These are phyloP conservation scores for Misgurnus mizolepis DNA, from an alignment of 2,113 vertebrate species.

Conservation along the genomic window DNA sequence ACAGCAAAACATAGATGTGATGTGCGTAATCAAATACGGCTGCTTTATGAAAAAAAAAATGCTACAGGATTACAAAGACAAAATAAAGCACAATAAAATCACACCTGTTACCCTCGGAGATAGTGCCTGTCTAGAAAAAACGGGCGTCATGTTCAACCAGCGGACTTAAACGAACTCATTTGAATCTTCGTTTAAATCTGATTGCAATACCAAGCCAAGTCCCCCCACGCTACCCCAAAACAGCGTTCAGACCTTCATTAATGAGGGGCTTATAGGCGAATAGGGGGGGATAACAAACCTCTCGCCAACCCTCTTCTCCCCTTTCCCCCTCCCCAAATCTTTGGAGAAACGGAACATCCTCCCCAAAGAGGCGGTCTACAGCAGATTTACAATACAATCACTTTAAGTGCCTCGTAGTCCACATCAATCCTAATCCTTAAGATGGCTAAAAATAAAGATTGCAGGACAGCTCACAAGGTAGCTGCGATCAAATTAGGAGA, in stretches of 20 bases:
- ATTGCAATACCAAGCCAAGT: conserved; percentile 53
- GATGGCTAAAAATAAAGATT: conserved; percentile 99
- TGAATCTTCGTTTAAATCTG: conserved; percentile 68
- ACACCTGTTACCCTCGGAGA: conserved; percentile 77
- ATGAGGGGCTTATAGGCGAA: conserved; percentile 78
- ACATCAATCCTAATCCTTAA: conserved; percentile 99
- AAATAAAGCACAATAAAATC: conserved; percentile 49
- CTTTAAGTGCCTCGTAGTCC: conserved; percentile 98
- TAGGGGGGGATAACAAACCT: conserved; percentile 74
- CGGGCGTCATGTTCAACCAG: conserved; percentile 69
- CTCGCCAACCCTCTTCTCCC: conserved; percentile 66
- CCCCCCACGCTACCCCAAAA: conserved; percentile 57
- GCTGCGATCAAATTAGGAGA: conserved; percentile 92
- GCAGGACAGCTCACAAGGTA: conserved; percentile 95
- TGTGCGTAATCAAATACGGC: conserved; percentile 54
- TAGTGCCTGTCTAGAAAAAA: conserved; percentile 73
- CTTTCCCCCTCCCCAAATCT: conserved; percentile 58
- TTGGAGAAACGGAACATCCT: conserved; percentile 58
- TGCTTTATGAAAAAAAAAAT: conserved; percentile 36
- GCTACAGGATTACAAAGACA: neutral
- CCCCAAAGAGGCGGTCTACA: conserved; percentile 66
- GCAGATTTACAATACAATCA: conserved; percentile 99
- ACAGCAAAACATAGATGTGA: conserved; percentile 37
- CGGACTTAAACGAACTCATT: conserved; percentile 77
- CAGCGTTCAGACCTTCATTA: conserved; percentile 74